Evolutionary conservation across 37 sponge, comb jelly and placozoan species (phyloP).

Genomic region (Hexactinellida sp.): DNA sequence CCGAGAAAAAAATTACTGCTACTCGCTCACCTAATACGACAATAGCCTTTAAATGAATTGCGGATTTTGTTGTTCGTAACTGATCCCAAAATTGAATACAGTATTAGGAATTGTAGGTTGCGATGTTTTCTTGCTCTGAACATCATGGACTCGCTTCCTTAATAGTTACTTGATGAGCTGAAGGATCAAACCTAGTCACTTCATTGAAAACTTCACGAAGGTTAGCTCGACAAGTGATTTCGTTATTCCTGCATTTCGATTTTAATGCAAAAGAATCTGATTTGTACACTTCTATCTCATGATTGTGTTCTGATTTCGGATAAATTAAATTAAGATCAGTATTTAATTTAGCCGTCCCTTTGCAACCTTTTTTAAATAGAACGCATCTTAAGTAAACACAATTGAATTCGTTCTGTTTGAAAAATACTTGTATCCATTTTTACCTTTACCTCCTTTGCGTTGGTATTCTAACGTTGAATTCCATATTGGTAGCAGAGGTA

Average conservation of each 20-base stretch:
- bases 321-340: neutral
- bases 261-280: neutral
- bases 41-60: neutral
- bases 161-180: neutral
- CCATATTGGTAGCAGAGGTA: neutral
- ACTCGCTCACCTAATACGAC: neutral
- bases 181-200: constrained; percentile 17
- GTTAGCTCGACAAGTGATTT: neutral
- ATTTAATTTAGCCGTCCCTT: neutral
- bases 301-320: constrained; percentile 12
- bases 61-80: neutral
- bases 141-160: neutral
- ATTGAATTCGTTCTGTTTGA: neutral
- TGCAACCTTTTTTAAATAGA: constrained; percentile 11
- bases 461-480: neutral
- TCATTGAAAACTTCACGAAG: constrained; percentile 14
- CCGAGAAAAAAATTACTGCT: neutral
- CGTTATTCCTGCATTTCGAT: neutral
- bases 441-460: neutral
- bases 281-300: neutral
- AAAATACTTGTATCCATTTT: neutral
- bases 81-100: neutral
- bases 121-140: neutral
- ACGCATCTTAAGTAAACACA: constrained; percentile 2
- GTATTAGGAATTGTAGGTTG: constrained; percentile 5